Conservation (phyloP, 2,797 vertebrate genomes). For the Urosaurus nigricauda region DNA sequence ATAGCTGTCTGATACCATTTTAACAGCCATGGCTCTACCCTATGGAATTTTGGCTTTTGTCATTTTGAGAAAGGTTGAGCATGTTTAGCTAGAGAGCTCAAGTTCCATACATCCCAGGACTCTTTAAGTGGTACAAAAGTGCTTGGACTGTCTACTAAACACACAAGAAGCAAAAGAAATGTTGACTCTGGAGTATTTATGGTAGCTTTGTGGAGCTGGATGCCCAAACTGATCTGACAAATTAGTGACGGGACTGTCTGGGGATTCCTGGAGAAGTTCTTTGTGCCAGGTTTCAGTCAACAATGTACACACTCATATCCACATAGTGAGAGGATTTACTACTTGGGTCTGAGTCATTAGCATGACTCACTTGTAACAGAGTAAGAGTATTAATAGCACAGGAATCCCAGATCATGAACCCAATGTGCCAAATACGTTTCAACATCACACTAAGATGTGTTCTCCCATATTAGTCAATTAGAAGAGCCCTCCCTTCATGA, state of each 20-base stretch:
- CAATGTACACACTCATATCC: neutral
- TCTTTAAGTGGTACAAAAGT: no score
- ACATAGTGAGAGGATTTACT: conserved; percentile 18
- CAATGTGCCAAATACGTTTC: conserved; percentile 40
- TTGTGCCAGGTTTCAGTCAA: conserved; percentile 20
- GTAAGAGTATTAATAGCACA: conserved; percentile 56
- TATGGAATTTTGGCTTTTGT: no score
- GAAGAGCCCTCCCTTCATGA: no score
- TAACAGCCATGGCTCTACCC: no score
- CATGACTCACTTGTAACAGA: conserved; percentile 35
- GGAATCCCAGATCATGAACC: conserved; percentile 54
- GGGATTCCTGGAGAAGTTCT: neutral
- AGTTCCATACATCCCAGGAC: no score
- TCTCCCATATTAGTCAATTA: conserved; percentile 38
- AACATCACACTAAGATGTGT: conserved; percentile 22
- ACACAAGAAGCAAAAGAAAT: neutral
- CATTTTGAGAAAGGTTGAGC: no score
- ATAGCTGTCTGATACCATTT: no score
- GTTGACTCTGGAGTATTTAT: neutral
- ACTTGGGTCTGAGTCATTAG: neutral
- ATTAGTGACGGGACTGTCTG: neutral
- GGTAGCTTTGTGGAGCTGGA: neutral
- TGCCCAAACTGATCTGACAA: no score
- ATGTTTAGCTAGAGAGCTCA: no score
- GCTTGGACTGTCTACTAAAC: neutral